These are phyloP conservation scores for Fukomys damarensis DNA, from an alignment of 2,113 vertebrate species.

Conservation along the genomic window DNA sequence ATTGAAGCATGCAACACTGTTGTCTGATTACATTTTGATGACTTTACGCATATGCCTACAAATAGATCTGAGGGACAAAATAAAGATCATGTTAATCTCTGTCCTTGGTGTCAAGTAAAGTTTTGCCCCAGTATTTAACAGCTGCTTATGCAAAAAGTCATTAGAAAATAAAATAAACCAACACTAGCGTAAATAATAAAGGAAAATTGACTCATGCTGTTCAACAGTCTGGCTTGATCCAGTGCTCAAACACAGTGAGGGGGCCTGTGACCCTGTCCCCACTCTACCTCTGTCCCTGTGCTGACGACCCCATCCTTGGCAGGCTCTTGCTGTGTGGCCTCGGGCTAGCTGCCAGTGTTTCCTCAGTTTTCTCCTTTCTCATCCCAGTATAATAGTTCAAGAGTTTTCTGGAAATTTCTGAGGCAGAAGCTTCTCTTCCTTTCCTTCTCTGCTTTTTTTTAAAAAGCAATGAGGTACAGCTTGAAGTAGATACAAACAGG, in stretches of 20 bases:
- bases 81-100: background rate
- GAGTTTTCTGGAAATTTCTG: background rate
- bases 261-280: background rate
- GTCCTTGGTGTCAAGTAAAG: background rate
- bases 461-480: background rate
- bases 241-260: background rate
- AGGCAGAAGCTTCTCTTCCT: background rate
- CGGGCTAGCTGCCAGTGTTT: background rate
- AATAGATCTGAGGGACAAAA: background rate
- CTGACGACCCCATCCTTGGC: accelerated
- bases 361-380: background rate
- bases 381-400: background rate
- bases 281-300: background rate
- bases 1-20: background rate
- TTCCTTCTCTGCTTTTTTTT: too few species aligned
- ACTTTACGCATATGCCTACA: background rate
- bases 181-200: background rate
- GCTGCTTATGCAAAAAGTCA: background rate
- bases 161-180: background rate
- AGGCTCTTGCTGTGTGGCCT: too few species aligned
- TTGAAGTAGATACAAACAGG: background rate
- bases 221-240: background rate
- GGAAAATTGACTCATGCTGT: background rate
- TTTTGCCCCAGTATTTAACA: background rate
- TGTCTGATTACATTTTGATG: background rate